Percentiles rank a stretch among this genome's conserved stretches.
Conservation (phyloP, 2,113 vertebrate genomes). For the Oceanites oceanicus region DNA sequence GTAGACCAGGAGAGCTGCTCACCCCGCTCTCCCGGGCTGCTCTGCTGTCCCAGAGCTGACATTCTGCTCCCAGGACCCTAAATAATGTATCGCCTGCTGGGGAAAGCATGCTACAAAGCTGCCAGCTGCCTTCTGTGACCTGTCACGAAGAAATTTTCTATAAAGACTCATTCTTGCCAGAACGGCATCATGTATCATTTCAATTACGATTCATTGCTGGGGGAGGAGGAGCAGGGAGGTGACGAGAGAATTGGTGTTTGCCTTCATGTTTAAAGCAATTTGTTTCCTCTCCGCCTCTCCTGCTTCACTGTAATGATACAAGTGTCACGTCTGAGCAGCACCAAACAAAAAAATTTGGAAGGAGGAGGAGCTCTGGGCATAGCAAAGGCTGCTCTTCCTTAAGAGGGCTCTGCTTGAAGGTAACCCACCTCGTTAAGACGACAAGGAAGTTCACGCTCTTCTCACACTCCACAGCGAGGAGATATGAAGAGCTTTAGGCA, state of each 20-base stretch:
- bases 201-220: background rate
- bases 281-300: background rate
- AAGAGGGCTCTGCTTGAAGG: background rate
- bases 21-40: background rate
- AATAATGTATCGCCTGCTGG: rapidly evolving
- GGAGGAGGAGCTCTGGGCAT: background rate
- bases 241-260: background rate
- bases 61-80: background rate
- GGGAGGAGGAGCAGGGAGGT: background rate
- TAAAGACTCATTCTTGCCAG: background rate
- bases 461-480: rapidly evolving
- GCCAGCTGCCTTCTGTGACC: background rate
- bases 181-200: background rate
- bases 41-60: background rate
- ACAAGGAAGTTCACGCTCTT: background rate
- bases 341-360: background rate
- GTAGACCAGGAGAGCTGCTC: background rate
- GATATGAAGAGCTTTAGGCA: background rate
- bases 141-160: background rate
- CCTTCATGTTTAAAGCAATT: background rate
- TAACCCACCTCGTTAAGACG: background rate
- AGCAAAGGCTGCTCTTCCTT: background rate
- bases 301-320: background rate
- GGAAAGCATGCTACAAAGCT: background rate
- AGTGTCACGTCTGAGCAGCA: background rate